Percentiles rank a stretch among this genome's conserved stretches.
phyloP scores from a whole-genome alignment of 2,888 invertebrate species.

The Periphyllus acericola region DNA sequence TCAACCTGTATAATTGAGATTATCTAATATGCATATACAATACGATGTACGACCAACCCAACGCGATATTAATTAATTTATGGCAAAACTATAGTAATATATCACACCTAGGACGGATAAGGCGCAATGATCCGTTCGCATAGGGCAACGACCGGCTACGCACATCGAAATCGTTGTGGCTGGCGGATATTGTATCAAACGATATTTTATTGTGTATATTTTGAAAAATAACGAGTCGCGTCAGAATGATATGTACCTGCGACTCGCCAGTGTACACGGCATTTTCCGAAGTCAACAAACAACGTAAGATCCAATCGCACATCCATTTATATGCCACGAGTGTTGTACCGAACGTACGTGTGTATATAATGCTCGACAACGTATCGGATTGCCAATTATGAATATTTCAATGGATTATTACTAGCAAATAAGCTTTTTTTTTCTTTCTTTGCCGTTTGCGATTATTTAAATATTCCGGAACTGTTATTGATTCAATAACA shows the following conservation, averaged over 20 bases:
- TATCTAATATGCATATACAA: not conserved
- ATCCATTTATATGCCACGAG: too few relatives aligned
- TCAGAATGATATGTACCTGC: not conserved
- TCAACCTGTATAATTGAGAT: conserved; percentile 1
- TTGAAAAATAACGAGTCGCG: not conserved
- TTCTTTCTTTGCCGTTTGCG: too few relatives aligned
- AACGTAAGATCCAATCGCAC: not conserved
- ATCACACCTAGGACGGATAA: not conserved
- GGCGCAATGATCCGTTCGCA: not conserved
- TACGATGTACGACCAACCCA: not conserved
- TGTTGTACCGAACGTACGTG: too few relatives aligned
- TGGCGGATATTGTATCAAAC: not conserved
- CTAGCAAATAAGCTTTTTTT: too few relatives aligned
- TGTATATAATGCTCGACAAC: too few relatives aligned
- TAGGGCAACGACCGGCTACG: not conserved
- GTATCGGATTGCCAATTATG: too few relatives aligned
- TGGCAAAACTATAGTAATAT: not conserved
- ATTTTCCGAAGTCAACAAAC: not conserved
- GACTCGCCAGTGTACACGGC: too few relatives aligned
- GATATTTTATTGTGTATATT: not conserved
- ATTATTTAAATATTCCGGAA: too few relatives aligned
- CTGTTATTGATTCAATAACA: too few relatives aligned
- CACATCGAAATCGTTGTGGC: too few relatives aligned
- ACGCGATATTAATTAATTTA: not conserved
- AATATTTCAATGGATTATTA: too few relatives aligned